Conservation (phyloP, 1,140 invertebrate species). For the Asbolus verrucosus region DNA sequence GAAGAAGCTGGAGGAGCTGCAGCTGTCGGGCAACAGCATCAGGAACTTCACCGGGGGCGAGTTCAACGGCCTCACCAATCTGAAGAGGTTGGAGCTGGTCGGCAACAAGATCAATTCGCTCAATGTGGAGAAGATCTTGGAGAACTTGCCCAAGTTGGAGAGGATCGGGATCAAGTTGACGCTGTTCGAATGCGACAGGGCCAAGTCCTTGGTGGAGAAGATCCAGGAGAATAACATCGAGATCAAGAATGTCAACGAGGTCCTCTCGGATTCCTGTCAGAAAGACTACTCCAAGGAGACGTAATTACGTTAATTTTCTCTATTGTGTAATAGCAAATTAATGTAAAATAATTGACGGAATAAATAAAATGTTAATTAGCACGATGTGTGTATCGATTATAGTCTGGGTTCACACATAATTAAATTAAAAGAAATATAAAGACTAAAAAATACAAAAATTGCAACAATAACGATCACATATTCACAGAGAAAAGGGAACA, state of each 20-base stretch:
- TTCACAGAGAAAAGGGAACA: too few species aligned
- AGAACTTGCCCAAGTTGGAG: conserved; percentile 26
- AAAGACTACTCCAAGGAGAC: too few species aligned
- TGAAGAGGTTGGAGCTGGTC: conserved; percentile 30
- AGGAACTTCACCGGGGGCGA: conserved; percentile 39
- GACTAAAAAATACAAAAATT: too few species aligned
- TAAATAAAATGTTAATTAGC: too few species aligned
- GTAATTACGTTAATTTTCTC: background rate
- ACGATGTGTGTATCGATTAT: too few species aligned
- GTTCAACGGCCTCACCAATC: conserved; percentile 22
- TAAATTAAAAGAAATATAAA: too few species aligned
- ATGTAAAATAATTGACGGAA: too few species aligned
- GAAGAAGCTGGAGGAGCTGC: conserved; percentile 37
- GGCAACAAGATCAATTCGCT: conserved; percentile 41
- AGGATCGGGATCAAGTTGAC: conserved; percentile 36
- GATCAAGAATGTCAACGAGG: conserved; percentile 40
- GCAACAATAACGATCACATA: too few species aligned
- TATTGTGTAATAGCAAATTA: background rate
- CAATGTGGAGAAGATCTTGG: conserved; percentile 33
- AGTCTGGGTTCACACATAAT: too few species aligned
- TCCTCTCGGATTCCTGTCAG: conserved; percentile 17
- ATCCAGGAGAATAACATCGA: conserved; percentile 39
- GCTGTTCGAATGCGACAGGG: conserved; percentile 23
- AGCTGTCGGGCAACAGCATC: conserved; percentile 41
- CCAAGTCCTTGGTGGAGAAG: conserved; percentile 23